phyloP scores from a whole-genome alignment of 1,140 invertebrate genomes.

The Alviniconcha marisindica region DNA sequence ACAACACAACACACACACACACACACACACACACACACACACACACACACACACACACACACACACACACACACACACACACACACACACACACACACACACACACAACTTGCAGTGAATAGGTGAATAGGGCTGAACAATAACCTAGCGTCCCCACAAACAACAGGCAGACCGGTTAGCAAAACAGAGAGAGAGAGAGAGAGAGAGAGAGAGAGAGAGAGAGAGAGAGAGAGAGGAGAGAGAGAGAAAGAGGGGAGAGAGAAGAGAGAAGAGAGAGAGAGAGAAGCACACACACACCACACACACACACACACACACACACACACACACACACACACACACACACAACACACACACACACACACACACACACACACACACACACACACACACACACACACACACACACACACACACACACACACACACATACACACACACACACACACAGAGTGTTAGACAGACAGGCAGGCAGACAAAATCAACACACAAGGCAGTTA shows the following conservation, averaged over 20 bases:
- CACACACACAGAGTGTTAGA: neutral
- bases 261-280: too few relatives aligned
- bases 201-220: neutral
- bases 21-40: neutral
- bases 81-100: neutral
- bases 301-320: slow-evolving; percentile 11
- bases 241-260: neutral
- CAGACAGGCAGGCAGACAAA: neutral
- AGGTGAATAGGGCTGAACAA: too few relatives aligned
- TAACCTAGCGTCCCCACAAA: too few relatives aligned
- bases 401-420: neutral
- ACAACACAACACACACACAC: slow-evolving; percentile 4
- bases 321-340: neutral
- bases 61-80: neutral
- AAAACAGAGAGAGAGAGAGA: neutral
- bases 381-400: neutral
- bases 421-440: neutral
- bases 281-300: neutral
- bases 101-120: too few relatives aligned
- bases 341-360: neutral
- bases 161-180: neutral
- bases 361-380: neutral
- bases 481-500: neutral
- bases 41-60: neutral
- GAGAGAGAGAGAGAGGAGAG: neutral